phyloP scores from a whole-genome alignment of 2,888 invertebrate genomes.

The Cheilosia scutellata region DNA sequence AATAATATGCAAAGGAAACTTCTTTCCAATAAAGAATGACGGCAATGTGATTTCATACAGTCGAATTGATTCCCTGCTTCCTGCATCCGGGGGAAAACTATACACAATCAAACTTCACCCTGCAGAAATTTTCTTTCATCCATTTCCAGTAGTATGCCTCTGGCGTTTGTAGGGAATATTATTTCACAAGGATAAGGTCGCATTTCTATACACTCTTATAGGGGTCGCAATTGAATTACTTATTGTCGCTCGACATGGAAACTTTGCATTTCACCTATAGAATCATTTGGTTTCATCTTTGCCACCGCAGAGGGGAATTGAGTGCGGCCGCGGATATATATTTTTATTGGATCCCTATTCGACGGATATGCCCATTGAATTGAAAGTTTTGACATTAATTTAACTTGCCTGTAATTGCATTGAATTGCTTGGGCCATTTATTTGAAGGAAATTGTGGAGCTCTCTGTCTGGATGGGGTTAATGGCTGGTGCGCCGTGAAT shows the following conservation, averaged over 20 bases:
- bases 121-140: not conserved
- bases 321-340: slow-evolving; percentile 13
- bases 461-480: slow-evolving; percentile 28
- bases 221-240: slow-evolving; percentile 42
- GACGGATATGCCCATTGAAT: slow-evolving; percentile 69
- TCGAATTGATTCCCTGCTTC: slow-evolving; percentile 1
- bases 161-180: slow-evolving; percentile 17
- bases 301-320: slow-evolving; percentile 34
- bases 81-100: slow-evolving; percentile 14
- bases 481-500: slow-evolving; percentile 57
- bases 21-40: not conserved
- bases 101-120: slow-evolving; percentile 13
- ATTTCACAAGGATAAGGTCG: slow-evolving; percentile 14
- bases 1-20: slow-evolving; percentile 4
- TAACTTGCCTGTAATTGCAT: slow-evolving; percentile 72
- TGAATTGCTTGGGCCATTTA: slow-evolving; percentile 70
- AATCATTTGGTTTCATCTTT: slow-evolving; percentile 55
- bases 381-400: slow-evolving; percentile 75
- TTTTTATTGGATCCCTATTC: slow-evolving; percentile 51
- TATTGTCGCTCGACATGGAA: slow-evolving; percentile 66
- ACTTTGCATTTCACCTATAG: slow-evolving; percentile 62
- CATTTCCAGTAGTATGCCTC: not conserved
- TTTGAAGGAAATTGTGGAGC: not conserved
- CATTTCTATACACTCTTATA: slow-evolving; percentile 9
- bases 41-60: not conserved